Evolutionary conservation across 1,140 invertebrate species (phyloP), one percentile per base, ranked within the genome.

Genomic region (Philotrypesis tridentata): DNA sequence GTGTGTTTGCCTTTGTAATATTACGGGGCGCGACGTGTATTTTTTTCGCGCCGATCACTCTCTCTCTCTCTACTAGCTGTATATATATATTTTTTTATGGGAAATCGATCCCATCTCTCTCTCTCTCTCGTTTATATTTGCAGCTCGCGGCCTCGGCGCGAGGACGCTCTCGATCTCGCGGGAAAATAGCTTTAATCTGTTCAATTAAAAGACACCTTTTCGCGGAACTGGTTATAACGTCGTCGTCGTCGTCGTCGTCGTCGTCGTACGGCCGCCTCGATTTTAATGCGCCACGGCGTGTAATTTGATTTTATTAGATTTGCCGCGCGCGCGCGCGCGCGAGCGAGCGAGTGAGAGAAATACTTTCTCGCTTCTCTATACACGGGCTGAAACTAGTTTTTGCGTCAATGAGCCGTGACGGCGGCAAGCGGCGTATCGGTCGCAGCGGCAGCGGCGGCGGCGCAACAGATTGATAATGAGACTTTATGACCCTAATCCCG

Each of bases 401-500:
- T 61, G n/a, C 68, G 27, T 21, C 77, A 79, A 71, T 71, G 67
- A 79, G 29, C 65, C n/a, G 33, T 68, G 60, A 67, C 79, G 61
- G 21, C 29, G 61, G 60, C 14, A 75, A n/a, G n/a, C n/a, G 71
- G 75, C 72, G 73, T 76, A 74, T 68, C 43, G 40, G n/a, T 14
- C 61, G 55, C 67, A 37, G 63, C 27, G 4, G 61, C 60, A 71
- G 43, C 55, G n/a, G n/a, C n/a, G n/a, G n/a, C n/a, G n/a, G n/a
- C n/a, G n/a, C 43, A 37, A 68, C 67, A 48, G 75, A 83, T 82
- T 68, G 84, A 79, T 83, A 78, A 65, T 79, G 77, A 80, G 79
- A 70, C 84, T 82, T 84, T 82, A 82, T 81, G 81, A 48, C 25
- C 68, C 77, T 79, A 79, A 79, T 79, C 43, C 48, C 48, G 60